A percentile compares a stretch with the other conserved stretches of the same genome.
These are phyloP conservation scores for Mimumesa dahlbomi DNA, from an alignment of 2,888 invertebrate species.

Conservation along the genomic window DNA sequence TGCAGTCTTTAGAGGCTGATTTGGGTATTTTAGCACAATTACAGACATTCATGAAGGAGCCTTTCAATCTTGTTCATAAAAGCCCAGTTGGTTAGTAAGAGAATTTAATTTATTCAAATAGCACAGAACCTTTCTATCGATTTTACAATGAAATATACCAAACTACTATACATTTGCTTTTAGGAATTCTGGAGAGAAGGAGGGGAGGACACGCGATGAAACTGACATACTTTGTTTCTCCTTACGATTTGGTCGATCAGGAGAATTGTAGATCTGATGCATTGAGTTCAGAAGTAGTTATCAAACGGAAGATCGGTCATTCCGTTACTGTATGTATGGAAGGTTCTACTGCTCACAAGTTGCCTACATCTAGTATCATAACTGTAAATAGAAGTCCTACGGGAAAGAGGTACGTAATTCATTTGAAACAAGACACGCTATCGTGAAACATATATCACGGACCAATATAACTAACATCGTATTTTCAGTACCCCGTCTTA, in stretches of 20 bases:
- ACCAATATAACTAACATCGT: slow-evolving; percentile 2
- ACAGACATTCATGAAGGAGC: slow-evolving; percentile 88
- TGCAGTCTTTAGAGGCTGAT: slow-evolving; percentile 95
- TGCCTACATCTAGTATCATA: slow-evolving; percentile 88
- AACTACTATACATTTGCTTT: slow-evolving; percentile 45
- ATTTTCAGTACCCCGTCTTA: slow-evolving; percentile 88
- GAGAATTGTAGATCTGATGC: slow-evolving; percentile 87
- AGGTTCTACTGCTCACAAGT: slow-evolving; percentile 91
- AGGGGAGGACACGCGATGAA: slow-evolving; percentile 91
- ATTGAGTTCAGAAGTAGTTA: slow-evolving; percentile 88
- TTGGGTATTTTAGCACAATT: slow-evolving; percentile 90
- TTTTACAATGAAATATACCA: too few species aligned
- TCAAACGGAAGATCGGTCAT: slow-evolving; percentile 87
- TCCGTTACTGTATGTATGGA: slow-evolving; percentile 95
- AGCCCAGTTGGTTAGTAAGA: slow-evolving; percentile 89
- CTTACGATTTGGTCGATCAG: slow-evolving; percentile 93
- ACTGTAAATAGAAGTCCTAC: slow-evolving; percentile 86
- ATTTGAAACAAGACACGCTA: not conserved
- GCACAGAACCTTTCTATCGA: not conserved
- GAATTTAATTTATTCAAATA: slow-evolving; percentile 12
- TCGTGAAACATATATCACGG: not conserved
- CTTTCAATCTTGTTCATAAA: slow-evolving; percentile 90
- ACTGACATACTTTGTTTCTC: slow-evolving; percentile 95
- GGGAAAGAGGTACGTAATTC: slow-evolving; percentile 85
- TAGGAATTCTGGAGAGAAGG: slow-evolving; percentile 81